Evolutionary conservation across 2,888 invertebrate genomes (phyloP).

Genomic region (Lepidochrysops patricia): DNA sequence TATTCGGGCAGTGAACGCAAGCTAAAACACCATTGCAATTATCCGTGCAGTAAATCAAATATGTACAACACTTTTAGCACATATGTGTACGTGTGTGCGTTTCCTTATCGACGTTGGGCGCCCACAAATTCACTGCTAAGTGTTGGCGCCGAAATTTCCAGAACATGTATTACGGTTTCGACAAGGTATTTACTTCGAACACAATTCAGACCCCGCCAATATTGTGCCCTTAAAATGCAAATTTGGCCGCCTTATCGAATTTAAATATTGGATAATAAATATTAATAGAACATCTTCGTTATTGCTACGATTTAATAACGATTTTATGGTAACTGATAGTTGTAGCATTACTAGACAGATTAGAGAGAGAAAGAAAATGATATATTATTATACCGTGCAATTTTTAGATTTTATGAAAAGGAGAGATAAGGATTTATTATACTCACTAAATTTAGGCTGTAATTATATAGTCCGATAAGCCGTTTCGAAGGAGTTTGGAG

Average conservation of each 20-base stretch:
- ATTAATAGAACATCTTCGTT: not conserved
- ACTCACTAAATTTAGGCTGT: too few relatives aligned
- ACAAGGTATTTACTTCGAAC: not conserved
- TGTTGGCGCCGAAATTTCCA: conserved; percentile 2
- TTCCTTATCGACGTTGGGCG: not conserved
- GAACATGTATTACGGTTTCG: not conserved
- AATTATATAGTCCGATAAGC: too few relatives aligned
- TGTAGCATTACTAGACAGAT: too few relatives aligned
- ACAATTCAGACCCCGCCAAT: not conserved
- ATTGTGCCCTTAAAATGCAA: not conserved
- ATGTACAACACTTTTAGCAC: not conserved
- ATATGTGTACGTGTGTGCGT: not conserved
- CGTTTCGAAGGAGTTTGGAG: too few relatives aligned
- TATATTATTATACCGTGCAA: too few relatives aligned
- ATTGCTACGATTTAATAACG: not conserved
- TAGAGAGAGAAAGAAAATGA: too few relatives aligned
- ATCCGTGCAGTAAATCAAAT: not conserved
- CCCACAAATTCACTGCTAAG: not conserved
- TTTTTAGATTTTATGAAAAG: too few relatives aligned
- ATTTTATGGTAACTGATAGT: too few relatives aligned
- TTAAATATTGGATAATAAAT: conserved; percentile 4
- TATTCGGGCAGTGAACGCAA: too few relatives aligned
- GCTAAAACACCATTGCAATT: not conserved
- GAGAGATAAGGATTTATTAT: too few relatives aligned
- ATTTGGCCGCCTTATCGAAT: not conserved